Conservation (phyloP, 2,113 vertebrate species). For the Anhinga rufa region DNA sequence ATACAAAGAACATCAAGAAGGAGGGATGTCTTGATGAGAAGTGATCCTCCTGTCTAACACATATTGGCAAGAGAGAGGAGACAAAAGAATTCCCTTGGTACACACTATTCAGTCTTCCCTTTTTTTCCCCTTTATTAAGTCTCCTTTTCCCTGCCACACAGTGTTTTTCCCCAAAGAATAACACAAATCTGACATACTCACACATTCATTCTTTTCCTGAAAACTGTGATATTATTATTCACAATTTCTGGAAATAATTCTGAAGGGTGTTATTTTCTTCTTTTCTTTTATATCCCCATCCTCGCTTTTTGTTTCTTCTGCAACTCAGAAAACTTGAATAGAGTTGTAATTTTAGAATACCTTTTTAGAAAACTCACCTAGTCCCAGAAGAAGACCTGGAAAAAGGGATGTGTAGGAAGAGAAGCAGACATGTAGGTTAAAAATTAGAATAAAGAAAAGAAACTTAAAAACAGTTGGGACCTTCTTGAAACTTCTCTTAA, state of each 20-base stretch:
- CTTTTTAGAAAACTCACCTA: not conserved
- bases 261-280: not conserved
- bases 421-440: not conserved
- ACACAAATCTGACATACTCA: not conserved
- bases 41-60: not conserved
- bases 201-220: not conserved
- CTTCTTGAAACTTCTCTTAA: not conserved
- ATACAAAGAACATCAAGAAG: not conserved
- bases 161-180: not conserved
- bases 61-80: not conserved
- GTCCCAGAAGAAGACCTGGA: not conserved
- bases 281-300: not conserved
- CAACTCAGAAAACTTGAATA: not conserved
- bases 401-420: not conserved
- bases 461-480: not conserved
- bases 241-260: not conserved
- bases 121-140: not conserved
- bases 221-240: not conserved
- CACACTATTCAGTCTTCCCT: not conserved
- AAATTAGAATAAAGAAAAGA: not conserved
- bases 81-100: not conserved
- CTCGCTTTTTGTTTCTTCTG: not conserved
- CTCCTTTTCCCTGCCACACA: not conserved
- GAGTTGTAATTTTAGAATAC: not conserved
- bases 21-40: not conserved